phyloP scores from a whole-genome alignment of 2,113 vertebrate species.

The Pomatostomus ruficeps region DNA sequence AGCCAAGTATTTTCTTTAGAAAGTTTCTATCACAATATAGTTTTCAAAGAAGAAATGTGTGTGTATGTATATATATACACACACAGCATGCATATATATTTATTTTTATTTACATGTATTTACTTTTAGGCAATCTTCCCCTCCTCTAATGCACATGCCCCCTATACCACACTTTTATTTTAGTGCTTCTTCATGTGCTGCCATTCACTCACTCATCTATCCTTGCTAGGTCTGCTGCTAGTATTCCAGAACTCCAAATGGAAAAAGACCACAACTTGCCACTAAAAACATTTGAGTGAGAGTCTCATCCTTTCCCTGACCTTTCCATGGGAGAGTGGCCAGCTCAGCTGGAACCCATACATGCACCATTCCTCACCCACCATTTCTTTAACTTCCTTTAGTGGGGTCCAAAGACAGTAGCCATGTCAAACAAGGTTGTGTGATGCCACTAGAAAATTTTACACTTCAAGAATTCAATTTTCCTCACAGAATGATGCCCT shows the following conservation, averaged over 20 bases:
- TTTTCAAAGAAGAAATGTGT: neutral
- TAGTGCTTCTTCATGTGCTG: neutral
- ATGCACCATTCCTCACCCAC: neutral
- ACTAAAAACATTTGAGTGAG: neutral
- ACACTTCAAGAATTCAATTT: neutral
- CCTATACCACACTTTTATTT: neutral
- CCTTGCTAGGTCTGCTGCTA: neutral
- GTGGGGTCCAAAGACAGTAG: neutral
- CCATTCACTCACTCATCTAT: neutral
- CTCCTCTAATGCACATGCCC: neutral
- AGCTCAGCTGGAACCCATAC: neutral
- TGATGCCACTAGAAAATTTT: neutral
- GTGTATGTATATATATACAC: rapidly evolving
- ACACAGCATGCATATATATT: rapidly evolving
- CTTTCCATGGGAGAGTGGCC: neutral
- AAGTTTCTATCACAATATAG: neutral
- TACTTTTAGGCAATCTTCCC: neutral
- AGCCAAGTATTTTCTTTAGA: neutral
- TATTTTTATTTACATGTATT: neutral
- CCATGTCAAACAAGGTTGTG: neutral
- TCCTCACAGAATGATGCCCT: neutral
- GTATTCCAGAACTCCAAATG: neutral
- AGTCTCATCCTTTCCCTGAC: neutral
- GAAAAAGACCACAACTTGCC: neutral
- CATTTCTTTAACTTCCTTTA: neutral